Conservation (phyloP, 2,797 vertebrate species). For the Channallabes apus region DNA sequence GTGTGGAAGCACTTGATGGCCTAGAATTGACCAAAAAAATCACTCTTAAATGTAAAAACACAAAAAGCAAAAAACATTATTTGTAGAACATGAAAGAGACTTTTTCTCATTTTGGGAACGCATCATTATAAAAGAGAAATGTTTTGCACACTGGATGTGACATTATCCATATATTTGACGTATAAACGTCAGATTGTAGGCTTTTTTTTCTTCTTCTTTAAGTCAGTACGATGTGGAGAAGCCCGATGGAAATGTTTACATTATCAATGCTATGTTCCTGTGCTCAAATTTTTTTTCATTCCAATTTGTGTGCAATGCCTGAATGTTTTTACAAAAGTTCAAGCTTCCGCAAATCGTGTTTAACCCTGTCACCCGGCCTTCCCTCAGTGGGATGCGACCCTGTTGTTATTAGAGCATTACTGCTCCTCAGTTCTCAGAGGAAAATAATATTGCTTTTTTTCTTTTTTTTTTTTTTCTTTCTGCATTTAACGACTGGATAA, state of each 20-base stretch:
- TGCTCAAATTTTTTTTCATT: not conserved
- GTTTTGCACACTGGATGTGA: not conserved
- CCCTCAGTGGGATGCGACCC: not conserved
- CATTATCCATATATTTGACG: not conserved
- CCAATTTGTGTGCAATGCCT: not conserved
- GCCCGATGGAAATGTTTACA: not conserved
- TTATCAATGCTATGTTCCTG: not conserved
- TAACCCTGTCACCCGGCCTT: not conserved
- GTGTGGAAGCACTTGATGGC: no score
- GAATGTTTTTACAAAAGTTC: not conserved
- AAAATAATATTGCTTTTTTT: not conserved
- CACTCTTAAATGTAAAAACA: not conserved
- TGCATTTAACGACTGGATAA: not conserved
- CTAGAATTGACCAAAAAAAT: no score
- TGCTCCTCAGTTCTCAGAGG: not conserved
- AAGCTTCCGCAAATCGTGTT: not conserved
- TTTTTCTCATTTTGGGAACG: not conserved
- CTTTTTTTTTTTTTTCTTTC: not conserved
- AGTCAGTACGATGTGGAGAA: not conserved
- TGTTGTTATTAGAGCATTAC: not conserved
- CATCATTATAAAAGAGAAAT: not conserved
- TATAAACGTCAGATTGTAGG: not conserved
- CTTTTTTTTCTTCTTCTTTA: not conserved
- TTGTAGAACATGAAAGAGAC: not conserved
- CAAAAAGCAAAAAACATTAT: not conserved